phyloP scores from a whole-genome alignment of 2,888 invertebrate genomes.

The Lepetodrilus schrolli region DNA sequence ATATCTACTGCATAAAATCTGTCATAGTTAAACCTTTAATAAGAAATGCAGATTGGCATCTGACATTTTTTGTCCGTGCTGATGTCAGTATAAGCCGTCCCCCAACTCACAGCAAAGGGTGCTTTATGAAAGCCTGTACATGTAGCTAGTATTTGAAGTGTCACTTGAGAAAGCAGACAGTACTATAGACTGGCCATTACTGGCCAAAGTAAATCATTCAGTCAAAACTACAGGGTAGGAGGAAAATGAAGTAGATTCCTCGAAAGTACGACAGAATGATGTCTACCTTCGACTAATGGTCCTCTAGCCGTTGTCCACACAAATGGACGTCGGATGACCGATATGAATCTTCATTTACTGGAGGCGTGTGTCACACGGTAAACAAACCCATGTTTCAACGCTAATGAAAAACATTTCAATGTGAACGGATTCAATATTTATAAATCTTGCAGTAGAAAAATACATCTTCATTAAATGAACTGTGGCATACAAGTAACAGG shows the following conservation, averaged over 20 bases:
- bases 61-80: too few relatives aligned
- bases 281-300: slow-evolving; percentile 9
- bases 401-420: too few relatives aligned
- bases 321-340: neutral
- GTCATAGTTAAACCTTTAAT: neutral
- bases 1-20: too few relatives aligned
- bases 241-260: slow-evolving; percentile 3
- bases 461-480: too few relatives aligned
- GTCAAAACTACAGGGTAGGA: neutral
- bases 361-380: too few relatives aligned
- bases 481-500: too few relatives aligned
- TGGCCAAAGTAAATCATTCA: slow-evolving; percentile 1
- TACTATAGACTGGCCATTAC: slow-evolving; percentile 1
- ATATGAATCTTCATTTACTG: slow-evolving; percentile 11
- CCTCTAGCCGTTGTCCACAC: slow-evolving; percentile 3
- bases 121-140: neutral
- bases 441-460: too few relatives aligned
- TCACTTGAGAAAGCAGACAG: neutral
- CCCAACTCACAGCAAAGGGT: neutral
- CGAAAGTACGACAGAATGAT: neutral
- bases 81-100: neutral
- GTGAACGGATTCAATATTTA: too few relatives aligned
- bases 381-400: too few relatives aligned
- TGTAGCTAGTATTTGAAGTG: slow-evolving; percentile 19
- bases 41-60: neutral